These are phyloP conservation scores for Cossypha dichroa DNA, from an alignment of 2,797 vertebrate species.

Conservation along the genomic window DNA sequence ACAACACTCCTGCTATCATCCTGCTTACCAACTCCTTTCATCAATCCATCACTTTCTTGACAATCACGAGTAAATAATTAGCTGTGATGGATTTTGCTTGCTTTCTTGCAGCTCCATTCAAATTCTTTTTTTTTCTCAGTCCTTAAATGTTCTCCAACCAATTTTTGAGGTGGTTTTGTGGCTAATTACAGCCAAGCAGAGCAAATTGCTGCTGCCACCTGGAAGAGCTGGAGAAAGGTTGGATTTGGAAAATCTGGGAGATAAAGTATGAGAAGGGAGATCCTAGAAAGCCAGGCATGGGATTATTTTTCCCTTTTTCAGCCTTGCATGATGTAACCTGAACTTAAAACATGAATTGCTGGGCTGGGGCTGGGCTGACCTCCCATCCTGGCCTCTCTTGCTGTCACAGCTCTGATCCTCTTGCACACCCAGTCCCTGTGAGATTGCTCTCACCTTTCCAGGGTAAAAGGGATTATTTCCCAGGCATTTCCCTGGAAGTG, in stretches of 20 bases:
- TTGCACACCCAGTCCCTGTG: not conserved
- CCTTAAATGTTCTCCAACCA: conserved; percentile 14
- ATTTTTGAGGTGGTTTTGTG: conserved; percentile 7
- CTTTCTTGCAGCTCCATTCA: conserved; percentile 31
- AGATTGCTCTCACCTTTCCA: not conserved
- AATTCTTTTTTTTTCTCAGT: not conserved
- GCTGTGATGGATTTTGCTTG: conserved; percentile 67
- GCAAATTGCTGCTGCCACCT: not conserved
- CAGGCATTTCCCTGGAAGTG: not conserved
- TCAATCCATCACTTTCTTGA: conserved; percentile 63
- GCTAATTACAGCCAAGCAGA: not conserved
- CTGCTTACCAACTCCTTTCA: conserved; percentile 50
- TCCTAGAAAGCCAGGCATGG: not conserved
- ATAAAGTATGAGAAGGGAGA: not conserved
- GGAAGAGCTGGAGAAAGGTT: not conserved
- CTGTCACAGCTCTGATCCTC: not conserved
- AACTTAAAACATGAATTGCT: fast-evolving
- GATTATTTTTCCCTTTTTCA: not conserved
- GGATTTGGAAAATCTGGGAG: not conserved
- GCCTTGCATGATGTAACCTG: not conserved
- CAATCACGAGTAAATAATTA: conserved; percentile 79
- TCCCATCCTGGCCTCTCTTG: not conserved
- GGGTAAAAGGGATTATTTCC: not conserved
- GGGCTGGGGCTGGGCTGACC: not conserved
- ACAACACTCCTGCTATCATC: not conserved